Evolutionary conservation across 1,140 invertebrate species (phyloP).

Genomic region (Diabrotica virgifera): DNA sequence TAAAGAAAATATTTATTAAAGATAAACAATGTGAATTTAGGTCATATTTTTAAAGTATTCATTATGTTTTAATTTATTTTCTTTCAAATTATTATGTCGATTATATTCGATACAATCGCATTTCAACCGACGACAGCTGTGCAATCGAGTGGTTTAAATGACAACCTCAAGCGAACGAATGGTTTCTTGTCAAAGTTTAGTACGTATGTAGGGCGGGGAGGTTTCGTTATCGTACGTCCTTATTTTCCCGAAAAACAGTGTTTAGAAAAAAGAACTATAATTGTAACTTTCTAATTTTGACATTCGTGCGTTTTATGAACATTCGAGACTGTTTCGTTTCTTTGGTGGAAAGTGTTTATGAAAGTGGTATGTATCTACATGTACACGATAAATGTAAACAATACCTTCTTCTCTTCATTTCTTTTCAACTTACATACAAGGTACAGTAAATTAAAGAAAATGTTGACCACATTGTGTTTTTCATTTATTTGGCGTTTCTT

Average conservation of each 20-base stretch:
- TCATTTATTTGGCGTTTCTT: background rate
- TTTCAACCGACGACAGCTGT: background rate
- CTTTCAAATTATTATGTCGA: background rate
- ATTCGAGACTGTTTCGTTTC: slow-evolving; percentile 1
- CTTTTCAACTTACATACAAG: slow-evolving; percentile 18
- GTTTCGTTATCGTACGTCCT: slow-evolving; percentile 31
- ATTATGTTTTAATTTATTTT: background rate
- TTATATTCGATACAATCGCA: background rate
- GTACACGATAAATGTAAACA: slow-evolving; percentile 28
- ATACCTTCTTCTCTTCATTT: slow-evolving; percentile 25
- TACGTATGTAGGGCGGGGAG: slow-evolving; percentile 40
- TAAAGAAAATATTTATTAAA: no score
- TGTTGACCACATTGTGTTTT: slow-evolving; percentile 1
- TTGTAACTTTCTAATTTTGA: slow-evolving; percentile 15
- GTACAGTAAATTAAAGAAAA: slow-evolving; percentile 10
- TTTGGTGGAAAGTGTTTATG: background rate
- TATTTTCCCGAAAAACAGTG: slow-evolving; percentile 22
- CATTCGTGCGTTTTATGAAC: background rate
- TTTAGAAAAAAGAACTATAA: slow-evolving; percentile 1
- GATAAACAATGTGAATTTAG: no score
- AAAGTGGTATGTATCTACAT: slow-evolving; percentile 13
- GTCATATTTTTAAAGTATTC: no score
- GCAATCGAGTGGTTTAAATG: slow-evolving; percentile 4
- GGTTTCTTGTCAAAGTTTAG: slow-evolving; percentile 42
- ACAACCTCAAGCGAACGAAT: slow-evolving; percentile 42